Conservation (phyloP, 2,113 vertebrate genomes). For the Eolophus roseicapilla region DNA sequence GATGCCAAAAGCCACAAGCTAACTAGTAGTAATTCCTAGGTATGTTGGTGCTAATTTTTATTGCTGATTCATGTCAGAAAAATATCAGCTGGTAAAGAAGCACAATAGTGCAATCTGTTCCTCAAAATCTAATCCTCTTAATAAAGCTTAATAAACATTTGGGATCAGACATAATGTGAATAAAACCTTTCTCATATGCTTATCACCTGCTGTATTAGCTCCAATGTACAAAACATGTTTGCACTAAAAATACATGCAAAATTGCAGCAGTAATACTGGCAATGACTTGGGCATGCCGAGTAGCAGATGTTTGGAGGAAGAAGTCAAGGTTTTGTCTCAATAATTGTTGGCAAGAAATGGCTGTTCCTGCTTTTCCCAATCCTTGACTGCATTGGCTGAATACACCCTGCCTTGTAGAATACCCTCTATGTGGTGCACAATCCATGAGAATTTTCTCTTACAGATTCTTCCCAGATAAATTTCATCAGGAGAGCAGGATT, state of each 20-base stretch:
- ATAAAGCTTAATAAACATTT: background rate
- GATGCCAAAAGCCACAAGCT: constrained; percentile 25
- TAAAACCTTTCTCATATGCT: background rate
- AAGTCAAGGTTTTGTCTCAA: background rate
- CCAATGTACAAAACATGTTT: background rate
- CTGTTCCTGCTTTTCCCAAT: background rate
- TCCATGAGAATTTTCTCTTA: background rate
- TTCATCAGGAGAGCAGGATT: background rate
- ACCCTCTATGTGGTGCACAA: background rate
- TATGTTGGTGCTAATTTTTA: background rate
- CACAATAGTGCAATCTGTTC: background rate
- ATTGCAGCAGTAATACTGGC: background rate
- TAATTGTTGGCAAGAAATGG: constrained; percentile 1
- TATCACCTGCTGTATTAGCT: background rate
- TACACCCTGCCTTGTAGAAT: background rate
- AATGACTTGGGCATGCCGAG: background rate
- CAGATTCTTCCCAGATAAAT: background rate
- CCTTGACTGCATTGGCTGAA: background rate
- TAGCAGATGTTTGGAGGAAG: background rate
- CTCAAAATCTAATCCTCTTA: background rate
- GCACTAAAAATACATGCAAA: background rate
- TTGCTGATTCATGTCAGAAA: background rate
- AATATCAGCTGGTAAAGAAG: background rate
- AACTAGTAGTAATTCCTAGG: background rate
- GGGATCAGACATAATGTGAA: background rate